Evolutionary conservation across 2,113 vertebrate genomes (phyloP).

Genomic region (Elgaria multicarinata): DNA sequence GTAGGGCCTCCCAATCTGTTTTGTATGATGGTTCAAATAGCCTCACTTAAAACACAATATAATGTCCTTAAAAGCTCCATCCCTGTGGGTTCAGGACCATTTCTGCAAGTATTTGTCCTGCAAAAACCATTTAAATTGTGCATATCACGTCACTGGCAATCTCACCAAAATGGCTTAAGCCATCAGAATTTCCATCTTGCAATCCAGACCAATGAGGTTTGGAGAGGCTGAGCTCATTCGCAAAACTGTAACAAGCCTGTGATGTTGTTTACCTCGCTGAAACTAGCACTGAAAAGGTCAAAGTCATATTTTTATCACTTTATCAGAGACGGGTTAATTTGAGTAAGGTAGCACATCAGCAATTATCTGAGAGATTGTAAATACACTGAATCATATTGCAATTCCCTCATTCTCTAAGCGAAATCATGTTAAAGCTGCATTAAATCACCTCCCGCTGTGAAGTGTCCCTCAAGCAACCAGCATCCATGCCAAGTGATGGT

Average conservation of each 20-base stretch:
- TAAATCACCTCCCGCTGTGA: neutral
- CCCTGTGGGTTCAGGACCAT: neutral
- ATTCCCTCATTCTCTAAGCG: constrained; percentile 2
- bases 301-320: constrained; percentile 15
- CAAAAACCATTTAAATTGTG: constrained; percentile 1
- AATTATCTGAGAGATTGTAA: constrained; percentile 8
- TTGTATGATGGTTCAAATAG: neutral
- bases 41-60: neutral
- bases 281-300: constrained; percentile 6
- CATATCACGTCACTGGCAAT: neutral
- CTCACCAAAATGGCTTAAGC: constrained; percentile 9
- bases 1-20: neutral
- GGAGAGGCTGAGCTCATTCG: constrained; percentile 14
- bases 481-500: neutral
- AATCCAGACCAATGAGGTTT: neutral
- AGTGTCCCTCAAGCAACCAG: neutral
- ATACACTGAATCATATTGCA: neutral
- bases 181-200: constrained; percentile 4
- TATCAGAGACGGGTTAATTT: neutral
- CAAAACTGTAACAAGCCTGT: constrained; percentile 13
- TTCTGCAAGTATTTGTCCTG: neutral
- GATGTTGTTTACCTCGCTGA: neutral
- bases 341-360: neutral
- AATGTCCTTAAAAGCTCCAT: neutral
- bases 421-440: neutral